Evolutionary conservation across 2,797 vertebrate genomes (phyloP).

Genomic region (Acanthornis magna): DNA sequence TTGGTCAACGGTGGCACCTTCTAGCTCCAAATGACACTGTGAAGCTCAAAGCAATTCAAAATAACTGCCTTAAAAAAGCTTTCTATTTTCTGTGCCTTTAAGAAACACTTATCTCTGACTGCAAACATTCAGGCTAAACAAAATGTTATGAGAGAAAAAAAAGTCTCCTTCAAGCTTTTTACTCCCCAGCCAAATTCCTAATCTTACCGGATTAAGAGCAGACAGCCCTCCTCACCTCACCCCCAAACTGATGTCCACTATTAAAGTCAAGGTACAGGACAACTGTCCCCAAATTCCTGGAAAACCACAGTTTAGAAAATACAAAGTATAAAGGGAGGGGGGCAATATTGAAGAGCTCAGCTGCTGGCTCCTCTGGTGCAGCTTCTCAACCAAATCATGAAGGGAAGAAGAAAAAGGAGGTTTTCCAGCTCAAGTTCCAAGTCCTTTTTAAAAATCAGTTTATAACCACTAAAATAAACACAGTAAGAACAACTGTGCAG

Average conservation of each 20-base stretch:
- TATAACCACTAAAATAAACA: slow-evolving; percentile 60
- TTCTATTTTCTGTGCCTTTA: background rate
- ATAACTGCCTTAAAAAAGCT: background rate
- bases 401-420: slow-evolving; percentile 15
- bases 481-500: slow-evolving; percentile 49
- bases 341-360: background rate
- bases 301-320: background rate
- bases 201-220: background rate
- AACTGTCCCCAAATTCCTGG: background rate
- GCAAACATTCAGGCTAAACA: slow-evolving; percentile 12
- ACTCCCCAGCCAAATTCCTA: background rate
- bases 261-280: background rate
- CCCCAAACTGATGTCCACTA: background rate
- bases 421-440: slow-evolving; percentile 41
- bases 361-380: background rate
- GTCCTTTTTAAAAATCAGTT: slow-evolving; percentile 54
- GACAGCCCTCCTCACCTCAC: background rate
- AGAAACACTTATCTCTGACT: background rate
- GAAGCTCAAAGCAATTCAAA: background rate
- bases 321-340: background rate
- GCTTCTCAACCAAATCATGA: slow-evolving; percentile 10
- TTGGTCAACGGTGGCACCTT: background rate
- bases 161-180: background rate
- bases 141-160: background rate
- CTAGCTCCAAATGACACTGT: background rate